Evolutionary conservation across 1,140 invertebrate species (phyloP), one percentile per base, ranked within the genome.

Genomic region (Carcinoscorpius rotundicauda): DNA sequence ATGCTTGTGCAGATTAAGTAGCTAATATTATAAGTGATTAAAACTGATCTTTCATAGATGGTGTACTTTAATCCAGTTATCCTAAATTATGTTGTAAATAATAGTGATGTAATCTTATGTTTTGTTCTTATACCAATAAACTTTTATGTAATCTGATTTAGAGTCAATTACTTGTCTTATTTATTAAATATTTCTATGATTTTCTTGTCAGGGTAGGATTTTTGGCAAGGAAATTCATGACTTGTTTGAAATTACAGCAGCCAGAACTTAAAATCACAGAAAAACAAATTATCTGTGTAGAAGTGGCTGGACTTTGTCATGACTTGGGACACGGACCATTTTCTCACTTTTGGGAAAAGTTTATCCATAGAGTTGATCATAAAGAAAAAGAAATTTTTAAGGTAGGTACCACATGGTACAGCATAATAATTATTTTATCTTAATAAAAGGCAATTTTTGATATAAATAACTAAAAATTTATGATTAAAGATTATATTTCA

Each of bases 311-410:
- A 0, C 77, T 87, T 0, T 82, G 84, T 65, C 86, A 87, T 76
- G 85, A 87, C 72, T 69, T 87, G 3, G 85, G 84, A 6, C 85
- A 86, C 74, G 85, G 85, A 3, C 84, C 85, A 4, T 84, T 84
- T 72, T 84, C 82, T 49, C 85, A 86, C 72, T 68, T 76, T 1
- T 86, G 82, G 81, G 84, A 86, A 71, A 51, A 49, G 5, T 82
- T 75, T 59, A 74, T 75, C 29, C 29, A 29, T 29, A 29, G 29
- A 2, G 29, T 29, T 29, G 29, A 29, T 10, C 57, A 65, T 65
- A 70, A 60, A 55, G 62, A 71, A 55, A 70, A 69, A 60, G 63
- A 50, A 29, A 51, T 3, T 11, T 49, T 9, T 51, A 63, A 8
- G 49, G 63, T 51, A 10, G 11, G 58, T 8, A 48, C 29, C 29